Percentiles rank a stretch among this genome's conserved stretches.
phyloP scores from a whole-genome alignment of 2,113 vertebrate genomes.

The Platysternon megacephalum region DNA sequence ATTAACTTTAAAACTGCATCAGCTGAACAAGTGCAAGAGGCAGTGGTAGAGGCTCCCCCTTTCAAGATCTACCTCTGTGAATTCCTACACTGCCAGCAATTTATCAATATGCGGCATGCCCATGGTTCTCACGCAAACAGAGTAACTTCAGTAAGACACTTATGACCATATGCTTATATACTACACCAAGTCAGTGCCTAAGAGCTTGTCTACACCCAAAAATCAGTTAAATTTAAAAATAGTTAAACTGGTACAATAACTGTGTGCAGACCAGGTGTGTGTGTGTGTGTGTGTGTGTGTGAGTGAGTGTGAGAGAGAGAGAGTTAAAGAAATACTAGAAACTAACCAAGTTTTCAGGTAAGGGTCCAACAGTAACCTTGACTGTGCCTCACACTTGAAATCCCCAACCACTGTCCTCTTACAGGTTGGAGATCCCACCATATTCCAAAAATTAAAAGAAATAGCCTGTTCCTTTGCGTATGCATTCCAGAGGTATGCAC shows the following conservation, averaged over 20 bases:
- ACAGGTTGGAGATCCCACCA: neutral
- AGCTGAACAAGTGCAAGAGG: neutral
- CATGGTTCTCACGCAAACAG: neutral
- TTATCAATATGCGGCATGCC: fast-evolving
- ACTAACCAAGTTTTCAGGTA: neutral
- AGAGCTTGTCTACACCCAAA: neutral
- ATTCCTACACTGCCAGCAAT: neutral
- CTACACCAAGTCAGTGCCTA: neutral
- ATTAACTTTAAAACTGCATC: neutral
- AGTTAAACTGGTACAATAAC: neutral
- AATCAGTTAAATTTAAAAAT: neutral
- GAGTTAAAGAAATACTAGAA: neutral
- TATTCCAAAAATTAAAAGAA: neutral
- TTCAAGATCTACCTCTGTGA: neutral
- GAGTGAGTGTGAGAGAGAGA: too few species aligned
- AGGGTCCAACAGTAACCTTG: neutral
- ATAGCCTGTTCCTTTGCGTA: neutral
- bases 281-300: too few species aligned
- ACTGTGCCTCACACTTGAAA: neutral
- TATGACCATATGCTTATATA: neutral
- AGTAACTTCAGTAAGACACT: neutral
- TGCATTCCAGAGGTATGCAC: neutral
- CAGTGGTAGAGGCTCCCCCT: neutral
- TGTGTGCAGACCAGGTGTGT: neutral
- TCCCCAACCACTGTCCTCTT: neutral